phyloP scores from a whole-genome alignment of 2,797 vertebrate species.

The Sebastes paucispinis region DNA sequence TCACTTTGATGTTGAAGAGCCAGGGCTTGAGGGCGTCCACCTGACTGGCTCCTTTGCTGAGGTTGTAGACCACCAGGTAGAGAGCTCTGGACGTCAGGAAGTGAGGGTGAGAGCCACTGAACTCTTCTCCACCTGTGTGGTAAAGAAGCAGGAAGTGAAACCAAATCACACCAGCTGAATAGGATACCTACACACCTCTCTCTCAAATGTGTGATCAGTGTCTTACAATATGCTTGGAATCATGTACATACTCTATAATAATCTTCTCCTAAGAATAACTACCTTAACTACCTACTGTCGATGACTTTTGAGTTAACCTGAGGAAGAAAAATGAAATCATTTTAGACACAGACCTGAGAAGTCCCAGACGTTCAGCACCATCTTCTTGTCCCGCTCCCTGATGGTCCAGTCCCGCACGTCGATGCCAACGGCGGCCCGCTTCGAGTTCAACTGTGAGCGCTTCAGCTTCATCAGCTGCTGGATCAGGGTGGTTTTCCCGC shows the following conservation, averaged over 20 bases:
- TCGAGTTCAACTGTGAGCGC: slow-evolving; percentile 70
- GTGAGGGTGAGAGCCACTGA: slow-evolving; percentile 91
- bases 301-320: neutral
- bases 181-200: neutral
- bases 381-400: slow-evolving; percentile 86
- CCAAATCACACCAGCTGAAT: neutral
- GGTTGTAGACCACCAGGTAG: slow-evolving; percentile 93
- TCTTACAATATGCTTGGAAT: neutral
- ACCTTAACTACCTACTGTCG: too few relatives aligned
- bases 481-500: slow-evolving; percentile 93
- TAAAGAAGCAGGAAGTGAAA: neutral
- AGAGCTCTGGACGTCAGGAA: slow-evolving; percentile 93
- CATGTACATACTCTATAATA: neutral
- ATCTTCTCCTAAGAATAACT: neutral
- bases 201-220: neutral
- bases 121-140: slow-evolving; percentile 89
- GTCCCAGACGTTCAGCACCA: slow-evolving; percentile 95
- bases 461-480: slow-evolving; percentile 91
- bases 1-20: slow-evolving; percentile 98
- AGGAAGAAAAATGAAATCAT: neutral
- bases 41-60: slow-evolving; percentile 90
- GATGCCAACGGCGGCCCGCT: slow-evolving; percentile 79
- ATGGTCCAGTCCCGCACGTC: slow-evolving; percentile 91
- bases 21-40: slow-evolving; percentile 94
- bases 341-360: slow-evolving; percentile 86